Evolutionary conservation across 2,888 invertebrate species (phyloP).

Genomic region (Drosophila stalkeri): DNA sequence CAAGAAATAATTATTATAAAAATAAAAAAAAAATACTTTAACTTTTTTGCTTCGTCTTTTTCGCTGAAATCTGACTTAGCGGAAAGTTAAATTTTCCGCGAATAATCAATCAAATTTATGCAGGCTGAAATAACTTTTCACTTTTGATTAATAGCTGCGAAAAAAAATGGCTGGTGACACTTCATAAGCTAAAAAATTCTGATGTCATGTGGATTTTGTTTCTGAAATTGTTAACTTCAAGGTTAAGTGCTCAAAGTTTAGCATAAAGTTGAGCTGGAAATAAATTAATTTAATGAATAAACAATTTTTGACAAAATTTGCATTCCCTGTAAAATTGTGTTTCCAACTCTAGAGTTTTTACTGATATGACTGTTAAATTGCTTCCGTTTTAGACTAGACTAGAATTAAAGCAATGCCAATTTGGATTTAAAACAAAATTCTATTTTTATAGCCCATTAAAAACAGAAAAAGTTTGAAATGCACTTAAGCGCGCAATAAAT

Average conservation of each 20-base stretch:
- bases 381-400: not conserved
- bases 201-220: not conserved
- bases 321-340: not conserved
- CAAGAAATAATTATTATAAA: not conserved
- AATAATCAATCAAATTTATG: conserved; percentile 17
- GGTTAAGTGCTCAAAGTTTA: not conserved
- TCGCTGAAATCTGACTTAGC: not conserved
- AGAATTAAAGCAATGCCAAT: not conserved
- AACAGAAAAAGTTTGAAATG: not conserved
- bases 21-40: not conserved
- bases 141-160: conserved; percentile 19
- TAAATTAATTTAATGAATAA: not conserved
- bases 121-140: conserved; percentile 2
- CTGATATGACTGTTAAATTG: not conserved
- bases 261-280: not conserved
- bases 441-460: conserved; percentile 12
- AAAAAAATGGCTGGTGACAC: not conserved
- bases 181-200: not conserved
- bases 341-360: not conserved
- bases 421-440: not conserved
- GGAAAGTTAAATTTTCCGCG: not conserved
- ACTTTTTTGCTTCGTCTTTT: not conserved
- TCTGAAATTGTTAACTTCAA: not conserved
- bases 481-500: conserved; percentile 27
- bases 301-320: not conserved